phyloP scores from a whole-genome alignment of 2,888 invertebrate genomes.

The Lagria hirta region DNA sequence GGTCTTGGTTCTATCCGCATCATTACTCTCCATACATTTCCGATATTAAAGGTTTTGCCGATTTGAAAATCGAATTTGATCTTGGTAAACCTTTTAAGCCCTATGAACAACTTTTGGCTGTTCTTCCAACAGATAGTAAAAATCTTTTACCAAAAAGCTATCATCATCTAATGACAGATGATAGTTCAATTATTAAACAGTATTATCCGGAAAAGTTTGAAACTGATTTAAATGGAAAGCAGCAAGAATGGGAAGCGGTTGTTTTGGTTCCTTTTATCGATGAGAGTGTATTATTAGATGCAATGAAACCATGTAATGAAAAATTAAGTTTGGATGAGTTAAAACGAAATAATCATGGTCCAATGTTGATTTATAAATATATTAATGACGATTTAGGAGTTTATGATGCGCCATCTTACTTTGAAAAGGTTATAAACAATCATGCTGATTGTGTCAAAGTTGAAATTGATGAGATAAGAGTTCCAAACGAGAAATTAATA shows the following conservation, averaged over 20 bases:
- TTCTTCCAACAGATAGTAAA: constrained; percentile 84
- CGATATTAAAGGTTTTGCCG: constrained; percentile 80
- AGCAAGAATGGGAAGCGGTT: constrained; percentile 95
- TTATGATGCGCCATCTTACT: constrained; percentile 62
- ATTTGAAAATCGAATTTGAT: constrained; percentile 74
- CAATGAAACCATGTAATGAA: constrained; percentile 71
- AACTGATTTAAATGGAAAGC: constrained; percentile 94
- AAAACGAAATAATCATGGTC: constrained; percentile 79
- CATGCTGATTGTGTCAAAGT: constrained; percentile 59
- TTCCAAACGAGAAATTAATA: constrained; percentile 61
- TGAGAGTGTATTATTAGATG: constrained; percentile 67
- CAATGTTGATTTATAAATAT: constrained; percentile 80
- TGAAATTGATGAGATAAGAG: constrained; percentile 60
- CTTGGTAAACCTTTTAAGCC: constrained; percentile 87
- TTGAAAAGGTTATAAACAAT: constrained; percentile 61
- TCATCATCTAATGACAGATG: constrained; percentile 74
- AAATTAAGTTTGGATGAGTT: constrained; percentile 70
- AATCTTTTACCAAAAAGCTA: constrained; percentile 75
- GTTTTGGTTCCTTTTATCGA: constrained; percentile 92
- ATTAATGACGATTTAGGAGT: constrained; percentile 62
- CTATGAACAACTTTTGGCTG: constrained; percentile 87
- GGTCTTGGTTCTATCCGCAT: constrained; percentile 98
- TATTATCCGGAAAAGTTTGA: constrained; percentile 91
- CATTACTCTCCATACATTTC: constrained; percentile 97
- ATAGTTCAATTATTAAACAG: constrained; percentile 79